These are phyloP conservation scores for Saimiri boliviensis DNA, from an alignment of 2,113 vertebrate species.

Conservation along the genomic window DNA sequence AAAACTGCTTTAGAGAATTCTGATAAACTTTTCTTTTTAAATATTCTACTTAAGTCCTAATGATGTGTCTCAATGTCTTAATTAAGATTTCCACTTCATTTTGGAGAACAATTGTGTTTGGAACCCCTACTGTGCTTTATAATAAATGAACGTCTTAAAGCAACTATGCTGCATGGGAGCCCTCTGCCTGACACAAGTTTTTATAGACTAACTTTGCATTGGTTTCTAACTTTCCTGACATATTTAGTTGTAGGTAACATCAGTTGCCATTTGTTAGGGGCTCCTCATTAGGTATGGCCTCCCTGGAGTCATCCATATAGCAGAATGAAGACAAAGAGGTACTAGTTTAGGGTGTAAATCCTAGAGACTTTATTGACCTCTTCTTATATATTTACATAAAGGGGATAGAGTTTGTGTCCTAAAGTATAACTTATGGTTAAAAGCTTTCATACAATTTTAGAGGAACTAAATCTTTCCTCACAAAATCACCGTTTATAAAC, in stretches of 20 bases:
- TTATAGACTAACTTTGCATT: not conserved
- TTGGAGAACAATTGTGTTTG: not conserved
- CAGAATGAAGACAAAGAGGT: not conserved
- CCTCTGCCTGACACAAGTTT: not conserved
- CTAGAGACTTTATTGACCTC: not conserved
- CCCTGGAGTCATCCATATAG: not conserved
- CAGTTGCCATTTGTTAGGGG: not conserved
- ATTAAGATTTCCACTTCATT: not conserved
- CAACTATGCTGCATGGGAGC: fast-evolving
- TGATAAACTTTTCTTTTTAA: not conserved
- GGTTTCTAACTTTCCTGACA: not conserved
- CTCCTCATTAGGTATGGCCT: not conserved
- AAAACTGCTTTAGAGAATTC: not conserved
- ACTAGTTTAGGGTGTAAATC: not conserved
- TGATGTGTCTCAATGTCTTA: not conserved
- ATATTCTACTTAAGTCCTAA: not conserved
- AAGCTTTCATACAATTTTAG: not conserved
- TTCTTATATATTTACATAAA: not conserved
- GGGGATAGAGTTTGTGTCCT: not conserved
- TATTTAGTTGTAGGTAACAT: not conserved
- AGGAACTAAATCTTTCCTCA: not conserved
- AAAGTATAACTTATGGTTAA: not conserved
- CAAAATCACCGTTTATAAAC: not conserved
- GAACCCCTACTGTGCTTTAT: not conserved
- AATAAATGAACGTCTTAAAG: not conserved